phyloP scores from a whole-genome alignment of 1,140 invertebrate genomes.

The Bombus confusus region DNA sequence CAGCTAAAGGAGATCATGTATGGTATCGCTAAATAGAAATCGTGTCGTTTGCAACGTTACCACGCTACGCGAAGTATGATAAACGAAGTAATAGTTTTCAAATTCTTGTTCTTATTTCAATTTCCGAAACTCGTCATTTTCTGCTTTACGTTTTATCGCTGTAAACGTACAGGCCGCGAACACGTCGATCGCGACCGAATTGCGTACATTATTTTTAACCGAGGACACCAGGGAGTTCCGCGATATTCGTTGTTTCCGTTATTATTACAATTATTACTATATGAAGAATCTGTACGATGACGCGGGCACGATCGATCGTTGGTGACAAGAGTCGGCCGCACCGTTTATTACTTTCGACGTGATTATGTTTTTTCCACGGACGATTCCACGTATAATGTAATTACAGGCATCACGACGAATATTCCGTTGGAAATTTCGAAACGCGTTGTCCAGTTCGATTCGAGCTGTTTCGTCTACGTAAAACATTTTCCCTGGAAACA shows the following conservation, averaged over 20 bases:
- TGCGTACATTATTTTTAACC: not conserved
- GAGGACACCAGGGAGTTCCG: not conserved
- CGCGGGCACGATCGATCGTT: not conserved
- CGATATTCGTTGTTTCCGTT: not conserved
- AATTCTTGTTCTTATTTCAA: not conserved
- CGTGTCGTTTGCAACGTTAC: too few species aligned
- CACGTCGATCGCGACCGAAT: not conserved
- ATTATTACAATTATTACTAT: not conserved
- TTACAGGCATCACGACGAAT: not conserved
- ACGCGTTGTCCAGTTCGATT: not conserved
- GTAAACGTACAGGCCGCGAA: too few species aligned
- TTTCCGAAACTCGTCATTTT: not conserved
- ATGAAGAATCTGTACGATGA: not conserved
- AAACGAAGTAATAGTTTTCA: not conserved
- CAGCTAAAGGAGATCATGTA: too few species aligned
- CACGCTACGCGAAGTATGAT: not conserved
- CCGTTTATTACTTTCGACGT: slow-evolving; percentile 28
- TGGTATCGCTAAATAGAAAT: too few species aligned
- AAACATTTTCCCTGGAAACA: not conserved
- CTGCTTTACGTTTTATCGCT: not conserved
- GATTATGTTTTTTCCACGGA: slow-evolving; percentile 5
- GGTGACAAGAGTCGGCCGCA: not conserved
- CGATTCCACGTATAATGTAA: not conserved
- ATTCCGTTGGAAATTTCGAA: not conserved
- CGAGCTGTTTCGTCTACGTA: not conserved